Evolutionary conservation across 2,113 vertebrate genomes (phyloP).

Genomic region (Addax nasomaculatus): DNA sequence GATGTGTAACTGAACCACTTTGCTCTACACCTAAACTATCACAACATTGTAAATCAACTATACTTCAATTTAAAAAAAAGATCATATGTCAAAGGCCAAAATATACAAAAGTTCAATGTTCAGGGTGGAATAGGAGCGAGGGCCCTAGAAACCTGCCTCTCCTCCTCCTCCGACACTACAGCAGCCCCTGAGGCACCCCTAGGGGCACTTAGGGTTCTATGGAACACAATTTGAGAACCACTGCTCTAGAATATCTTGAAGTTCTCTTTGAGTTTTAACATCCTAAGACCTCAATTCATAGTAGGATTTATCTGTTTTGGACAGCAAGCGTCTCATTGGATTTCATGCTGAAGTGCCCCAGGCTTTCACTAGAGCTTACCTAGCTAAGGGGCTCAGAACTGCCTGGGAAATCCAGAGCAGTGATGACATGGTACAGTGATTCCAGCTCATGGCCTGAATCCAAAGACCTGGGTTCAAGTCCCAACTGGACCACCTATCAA

Average conservation of each 20-base stretch:
- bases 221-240: background rate
- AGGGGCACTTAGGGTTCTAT: background rate
- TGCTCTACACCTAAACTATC: background rate
- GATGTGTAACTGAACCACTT: background rate
- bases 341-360: background rate
- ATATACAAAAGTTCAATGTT: background rate
- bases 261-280: background rate
- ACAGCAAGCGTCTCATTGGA: background rate
- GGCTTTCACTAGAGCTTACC: background rate
- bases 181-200: fast-evolving
- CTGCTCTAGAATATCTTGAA: background rate
- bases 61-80: background rate
- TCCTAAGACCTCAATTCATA: background rate
- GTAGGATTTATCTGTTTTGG: background rate
- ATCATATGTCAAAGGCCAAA: background rate
- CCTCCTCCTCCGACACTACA: background rate
- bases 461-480: background rate
- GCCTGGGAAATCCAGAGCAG: background rate
- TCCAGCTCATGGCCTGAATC: background rate
- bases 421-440: background rate
- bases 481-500: background rate
- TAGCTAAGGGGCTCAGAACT: background rate
- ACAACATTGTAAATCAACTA: background rate
- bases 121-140: background rate
- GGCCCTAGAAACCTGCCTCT: background rate